phyloP scores from a whole-genome alignment of 2,888 invertebrate genomes.

The Ectemnius lituratus region DNA sequence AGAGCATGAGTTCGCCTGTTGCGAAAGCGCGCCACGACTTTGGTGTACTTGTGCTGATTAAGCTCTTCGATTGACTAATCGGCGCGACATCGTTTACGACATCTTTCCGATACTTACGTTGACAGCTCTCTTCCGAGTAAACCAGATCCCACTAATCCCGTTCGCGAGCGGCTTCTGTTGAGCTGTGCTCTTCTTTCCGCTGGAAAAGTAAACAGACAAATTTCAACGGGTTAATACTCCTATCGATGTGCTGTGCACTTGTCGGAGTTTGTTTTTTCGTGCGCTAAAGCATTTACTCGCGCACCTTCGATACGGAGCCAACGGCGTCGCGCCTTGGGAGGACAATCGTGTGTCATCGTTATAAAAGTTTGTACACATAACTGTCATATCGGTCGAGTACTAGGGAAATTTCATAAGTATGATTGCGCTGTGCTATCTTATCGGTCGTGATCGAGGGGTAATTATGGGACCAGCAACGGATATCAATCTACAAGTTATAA shows the following conservation, averaged over 20 bases:
- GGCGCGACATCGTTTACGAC: neutral
- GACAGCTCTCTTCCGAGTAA: conserved; percentile 84
- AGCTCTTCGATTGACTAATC: neutral
- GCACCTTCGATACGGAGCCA: no score
- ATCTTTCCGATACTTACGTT: conserved; percentile 79
- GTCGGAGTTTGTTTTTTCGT: no score
- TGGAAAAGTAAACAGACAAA: conserved; percentile 75
- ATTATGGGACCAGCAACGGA: no score
- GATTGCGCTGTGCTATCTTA: conserved; percentile 1
- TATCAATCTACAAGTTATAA: no score
- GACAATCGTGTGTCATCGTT: no score
- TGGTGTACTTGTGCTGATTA: neutral
- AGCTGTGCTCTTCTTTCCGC: conserved; percentile 95
- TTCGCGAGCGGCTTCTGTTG: conserved; percentile 91
- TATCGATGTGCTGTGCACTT: no score
- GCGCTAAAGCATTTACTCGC: no score
- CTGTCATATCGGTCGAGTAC: conserved; percentile 25
- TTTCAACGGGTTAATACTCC: no score
- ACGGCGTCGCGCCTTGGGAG: no score
- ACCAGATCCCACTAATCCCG: conserved; percentile 84
- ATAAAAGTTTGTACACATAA: conserved; percentile 4
- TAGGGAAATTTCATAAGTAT: conserved; percentile 2
- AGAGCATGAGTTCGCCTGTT: neutral
- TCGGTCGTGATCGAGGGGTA: no score
- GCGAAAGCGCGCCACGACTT: neutral